phyloP scores from a whole-genome alignment of 1,140 invertebrate species.

The Vanessa atalanta region DNA sequence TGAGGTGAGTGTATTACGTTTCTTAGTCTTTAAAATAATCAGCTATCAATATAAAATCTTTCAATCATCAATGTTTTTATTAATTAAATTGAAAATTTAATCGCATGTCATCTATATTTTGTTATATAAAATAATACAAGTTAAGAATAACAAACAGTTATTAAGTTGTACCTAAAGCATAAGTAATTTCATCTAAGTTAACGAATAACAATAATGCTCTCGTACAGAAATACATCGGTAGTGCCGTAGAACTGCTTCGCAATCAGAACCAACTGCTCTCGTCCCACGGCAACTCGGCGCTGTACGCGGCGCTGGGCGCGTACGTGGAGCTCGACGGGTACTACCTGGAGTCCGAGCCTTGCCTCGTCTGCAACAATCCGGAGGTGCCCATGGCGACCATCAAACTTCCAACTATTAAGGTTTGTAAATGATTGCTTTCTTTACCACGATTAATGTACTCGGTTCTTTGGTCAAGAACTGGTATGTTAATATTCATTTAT shows the following conservation, averaged over 20 bases:
- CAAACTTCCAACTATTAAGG: conserved; percentile 96
- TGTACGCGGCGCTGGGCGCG: conserved; percentile 95
- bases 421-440: conserved; percentile 46
- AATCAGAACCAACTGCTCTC: conserved; percentile 93
- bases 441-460: neutral
- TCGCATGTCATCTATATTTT: no score
- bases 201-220: conserved; percentile 2
- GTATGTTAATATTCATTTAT: neutral
- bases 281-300: conserved; percentile 95
- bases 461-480: neutral
- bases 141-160: no score
- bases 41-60: no score
- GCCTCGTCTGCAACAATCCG: conserved; percentile 98
- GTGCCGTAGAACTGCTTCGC: conserved; percentile 91
- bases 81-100: no score
- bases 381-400: conserved; percentile 95
- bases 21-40: no score
- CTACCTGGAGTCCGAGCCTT: conserved; percentile 98
- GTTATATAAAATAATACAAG: no score
- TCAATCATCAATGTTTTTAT: no score
- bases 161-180: no score
- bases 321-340: conserved; percentile 97
- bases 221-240: conserved; percentile 88
- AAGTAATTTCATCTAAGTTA: neutral
- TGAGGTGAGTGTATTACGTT: conserved; percentile 59